A percentile compares a stretch with the other conserved stretches of the same genome.
Evolutionary conservation across 1,140 invertebrate species (phyloP).

Genomic region (Orius insidiosus): DNA sequence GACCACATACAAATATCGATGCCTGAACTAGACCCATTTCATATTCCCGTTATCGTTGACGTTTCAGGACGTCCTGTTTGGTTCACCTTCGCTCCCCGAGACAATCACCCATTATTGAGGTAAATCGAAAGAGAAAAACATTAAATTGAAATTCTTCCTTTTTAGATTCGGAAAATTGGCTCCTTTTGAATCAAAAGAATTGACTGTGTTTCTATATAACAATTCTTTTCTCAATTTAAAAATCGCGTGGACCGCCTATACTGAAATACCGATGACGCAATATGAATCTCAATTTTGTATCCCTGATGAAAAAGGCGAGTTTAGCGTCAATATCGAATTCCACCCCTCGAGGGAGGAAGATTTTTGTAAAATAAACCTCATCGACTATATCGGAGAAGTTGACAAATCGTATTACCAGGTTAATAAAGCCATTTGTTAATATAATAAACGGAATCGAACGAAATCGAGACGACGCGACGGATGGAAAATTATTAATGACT

Average conservation of each 20-base stretch:
- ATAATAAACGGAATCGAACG: no score
- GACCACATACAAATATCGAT: slow-evolving; percentile 1
- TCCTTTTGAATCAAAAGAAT: neutral
- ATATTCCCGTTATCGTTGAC: slow-evolving; percentile 1
- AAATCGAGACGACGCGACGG: no score
- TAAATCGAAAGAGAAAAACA: no score
- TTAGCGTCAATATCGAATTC: slow-evolving; percentile 5
- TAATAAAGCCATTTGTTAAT: neutral
- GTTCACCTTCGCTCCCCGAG: slow-evolving; percentile 4
- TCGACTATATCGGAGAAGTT: slow-evolving; percentile 2
- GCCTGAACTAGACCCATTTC: neutral
- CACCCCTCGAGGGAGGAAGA: neutral
- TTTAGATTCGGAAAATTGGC: no score
- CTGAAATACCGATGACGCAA: neutral
- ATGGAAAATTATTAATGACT: no score
- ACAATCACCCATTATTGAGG: no score
- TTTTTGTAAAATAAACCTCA: slow-evolving; percentile 2
- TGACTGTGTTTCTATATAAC: slow-evolving; percentile 2
- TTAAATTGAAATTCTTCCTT: no score
- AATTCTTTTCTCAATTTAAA: slow-evolving; percentile 4
- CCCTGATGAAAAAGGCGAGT: slow-evolving; percentile 1
- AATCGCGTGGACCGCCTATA: slow-evolving; percentile 3
- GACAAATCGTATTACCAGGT: slow-evolving; percentile 3
- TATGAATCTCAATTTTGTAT: slow-evolving; percentile 2
- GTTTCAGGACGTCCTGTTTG: slow-evolving; percentile 1